Percentiles rank a stretch among this genome's conserved stretches.
Conservation (phyloP, 2,113 vertebrate genomes). For the Morone chrysops region DNA sequence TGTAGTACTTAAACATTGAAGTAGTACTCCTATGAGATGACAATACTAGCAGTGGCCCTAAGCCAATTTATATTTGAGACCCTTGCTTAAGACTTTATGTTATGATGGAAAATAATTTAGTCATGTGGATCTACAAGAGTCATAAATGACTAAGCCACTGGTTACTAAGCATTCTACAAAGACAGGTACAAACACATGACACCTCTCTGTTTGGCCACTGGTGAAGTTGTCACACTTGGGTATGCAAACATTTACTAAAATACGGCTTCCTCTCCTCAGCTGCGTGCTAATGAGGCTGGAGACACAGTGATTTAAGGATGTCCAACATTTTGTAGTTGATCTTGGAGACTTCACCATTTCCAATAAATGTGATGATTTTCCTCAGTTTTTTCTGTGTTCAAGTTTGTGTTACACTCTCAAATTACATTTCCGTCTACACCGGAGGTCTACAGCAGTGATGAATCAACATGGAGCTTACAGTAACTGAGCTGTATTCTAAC, state of each 20-base stretch:
- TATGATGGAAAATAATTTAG: conserved; percentile 47
- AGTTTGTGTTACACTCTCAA: conserved; percentile 48
- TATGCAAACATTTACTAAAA: conserved; percentile 67
- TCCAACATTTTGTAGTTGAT: conserved; percentile 40
- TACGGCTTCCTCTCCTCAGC: conserved; percentile 48
- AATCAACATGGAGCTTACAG: conserved; percentile 47
- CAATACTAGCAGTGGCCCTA: too few relatives aligned
- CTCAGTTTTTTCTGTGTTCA: not conserved
- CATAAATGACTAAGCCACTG: conserved; percentile 42
- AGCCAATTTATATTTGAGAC: too few relatives aligned
- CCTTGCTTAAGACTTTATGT: not conserved
- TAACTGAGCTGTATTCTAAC: conserved; percentile 30
- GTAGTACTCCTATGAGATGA: too few relatives aligned
- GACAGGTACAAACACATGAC: conserved; percentile 59
- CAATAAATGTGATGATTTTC: conserved; percentile 48
- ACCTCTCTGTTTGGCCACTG: conserved; percentile 57
- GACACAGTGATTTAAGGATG: conserved; percentile 42
- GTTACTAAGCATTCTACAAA: conserved; percentile 64
- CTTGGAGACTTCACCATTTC: conserved; percentile 36
- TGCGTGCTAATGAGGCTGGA: conserved; percentile 61
- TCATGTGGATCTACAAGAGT: conserved; percentile 39
- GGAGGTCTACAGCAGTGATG: conserved; percentile 38
- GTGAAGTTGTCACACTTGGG: conserved; percentile 61
- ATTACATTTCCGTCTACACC: conserved; percentile 41
- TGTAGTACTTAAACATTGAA: too few relatives aligned